Evolutionary conservation across 37 sponge, comb jelly and placozoan genomes (phyloP).

Genomic region (Halisarca cf. caerulea): DNA sequence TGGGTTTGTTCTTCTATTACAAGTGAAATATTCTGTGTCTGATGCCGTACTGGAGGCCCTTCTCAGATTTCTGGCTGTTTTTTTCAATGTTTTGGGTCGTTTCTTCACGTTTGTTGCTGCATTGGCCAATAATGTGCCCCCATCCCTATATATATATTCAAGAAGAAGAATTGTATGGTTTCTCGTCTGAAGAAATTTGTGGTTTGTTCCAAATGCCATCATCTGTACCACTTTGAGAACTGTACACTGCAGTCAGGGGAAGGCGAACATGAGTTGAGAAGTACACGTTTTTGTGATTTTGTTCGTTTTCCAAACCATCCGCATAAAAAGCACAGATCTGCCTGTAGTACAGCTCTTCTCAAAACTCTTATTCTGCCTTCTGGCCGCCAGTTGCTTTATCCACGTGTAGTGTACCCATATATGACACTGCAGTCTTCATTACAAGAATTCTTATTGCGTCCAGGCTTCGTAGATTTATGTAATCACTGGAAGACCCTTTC

Average conservation of each 20-base stretch:
- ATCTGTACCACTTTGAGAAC: no score
- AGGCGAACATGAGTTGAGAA: no score
- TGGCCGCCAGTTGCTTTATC: conserved; percentile 20
- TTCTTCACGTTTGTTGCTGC: not conserved
- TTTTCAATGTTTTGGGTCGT: not conserved
- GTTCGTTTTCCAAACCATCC: conserved; percentile 53
- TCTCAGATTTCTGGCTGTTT: not conserved
- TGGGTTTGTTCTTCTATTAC: not conserved
- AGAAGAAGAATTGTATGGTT: no score
- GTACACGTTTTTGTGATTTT: no score
- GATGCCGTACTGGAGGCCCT: not conserved
- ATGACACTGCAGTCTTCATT: not conserved
- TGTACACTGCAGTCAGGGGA: no score
- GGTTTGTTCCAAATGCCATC: no score
- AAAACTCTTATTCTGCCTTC: conserved; percentile 21
- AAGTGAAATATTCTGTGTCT: not conserved
- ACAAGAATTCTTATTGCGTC: conserved; percentile 18
- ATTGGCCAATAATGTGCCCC: not conserved
- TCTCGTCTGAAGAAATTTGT: no score
- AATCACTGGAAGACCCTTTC: conserved; percentile 15
- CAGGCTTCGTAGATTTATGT: conserved; percentile 28
- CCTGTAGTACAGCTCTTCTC: conserved; percentile 15
- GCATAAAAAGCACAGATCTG: no score
- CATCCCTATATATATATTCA: not conserved
- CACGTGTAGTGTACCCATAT: conserved; percentile 44